phyloP scores from a whole-genome alignment of 2,888 invertebrate genomes.

The Drosophila kokeensis region DNA sequence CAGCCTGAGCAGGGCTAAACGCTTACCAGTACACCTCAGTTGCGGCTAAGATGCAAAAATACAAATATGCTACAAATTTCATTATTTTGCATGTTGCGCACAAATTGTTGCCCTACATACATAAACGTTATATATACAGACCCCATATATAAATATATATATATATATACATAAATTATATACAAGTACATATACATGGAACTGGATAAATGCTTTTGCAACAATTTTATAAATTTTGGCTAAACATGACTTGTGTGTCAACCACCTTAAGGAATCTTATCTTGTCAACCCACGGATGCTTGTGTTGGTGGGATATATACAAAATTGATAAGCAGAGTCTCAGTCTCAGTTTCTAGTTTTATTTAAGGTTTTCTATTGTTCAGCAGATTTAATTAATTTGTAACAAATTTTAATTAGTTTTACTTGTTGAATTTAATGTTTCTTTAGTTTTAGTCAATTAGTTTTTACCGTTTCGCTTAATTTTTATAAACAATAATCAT shows the following conservation, averaged over 20 bases:
- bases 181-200: slow-evolving; percentile 50
- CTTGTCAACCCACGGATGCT: slow-evolving; percentile 1
- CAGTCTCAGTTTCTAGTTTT: slow-evolving; percentile 49
- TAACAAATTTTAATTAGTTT: slow-evolving; percentile 68
- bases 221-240: slow-evolving; percentile 67
- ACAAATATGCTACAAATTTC: slow-evolving; percentile 42
- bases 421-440: slow-evolving; percentile 67
- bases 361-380: slow-evolving; percentile 50
- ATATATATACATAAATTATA: slow-evolving; percentile 46
- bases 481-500: slow-evolving; percentile 30
- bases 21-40: slow-evolving; percentile 63
- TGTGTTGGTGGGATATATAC: slow-evolving; percentile 1
- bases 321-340: slow-evolving; percentile 27
- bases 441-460: slow-evolving; percentile 65
- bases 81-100: slow-evolving; percentile 72
- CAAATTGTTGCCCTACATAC: slow-evolving; percentile 75
- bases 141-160: slow-evolving; percentile 32
- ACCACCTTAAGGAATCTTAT: slow-evolving; percentile 40
- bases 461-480: slow-evolving; percentile 44
- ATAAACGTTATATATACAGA: slow-evolving; percentile 61
- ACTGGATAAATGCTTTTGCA: slow-evolving; percentile 74
- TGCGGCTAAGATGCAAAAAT: slow-evolving; percentile 35
- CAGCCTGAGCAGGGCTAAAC: slow-evolving; percentile 36
- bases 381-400: slow-evolving; percentile 50
- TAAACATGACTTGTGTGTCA: slow-evolving; percentile 37